Conservation (phyloP, 2,797 vertebrate genomes). For the Crypturellus tataupa region DNA sequence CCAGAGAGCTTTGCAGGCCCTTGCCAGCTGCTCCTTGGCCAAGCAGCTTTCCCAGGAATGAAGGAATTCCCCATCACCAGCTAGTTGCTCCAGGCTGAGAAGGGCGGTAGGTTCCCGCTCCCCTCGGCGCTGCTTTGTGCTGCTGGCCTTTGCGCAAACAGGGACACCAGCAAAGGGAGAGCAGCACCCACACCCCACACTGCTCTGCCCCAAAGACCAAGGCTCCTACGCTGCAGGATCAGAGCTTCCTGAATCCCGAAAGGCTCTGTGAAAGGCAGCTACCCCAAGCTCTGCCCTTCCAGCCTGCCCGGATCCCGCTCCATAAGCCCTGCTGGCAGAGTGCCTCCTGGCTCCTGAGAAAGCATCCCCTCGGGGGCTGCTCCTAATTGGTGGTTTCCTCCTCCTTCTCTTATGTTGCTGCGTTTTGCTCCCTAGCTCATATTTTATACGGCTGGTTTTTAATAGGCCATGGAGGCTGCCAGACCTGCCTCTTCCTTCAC, state of each 20-base stretch:
- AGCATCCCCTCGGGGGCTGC: conserved; percentile 24
- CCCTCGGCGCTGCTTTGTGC: neutral
- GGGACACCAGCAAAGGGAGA: neutral
- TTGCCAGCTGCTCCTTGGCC: neutral
- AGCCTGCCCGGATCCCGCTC: neutral
- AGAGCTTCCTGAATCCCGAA: neutral
- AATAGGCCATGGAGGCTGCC: conserved; percentile 26
- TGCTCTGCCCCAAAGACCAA: neutral
- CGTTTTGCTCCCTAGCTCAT: conserved; percentile 62
- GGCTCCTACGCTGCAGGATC: neutral
- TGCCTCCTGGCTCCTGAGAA: conserved; percentile 60
- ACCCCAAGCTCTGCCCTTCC: neutral
- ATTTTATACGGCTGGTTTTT: conserved; percentile 69
- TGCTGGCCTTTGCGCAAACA: neutral
- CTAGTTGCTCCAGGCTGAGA: neutral
- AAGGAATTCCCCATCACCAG: neutral
- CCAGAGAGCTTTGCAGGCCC: neutral
- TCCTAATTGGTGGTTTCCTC: conserved; percentile 76
- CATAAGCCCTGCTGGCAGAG: conserved; percentile 56
- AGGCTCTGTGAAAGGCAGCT: neutral
- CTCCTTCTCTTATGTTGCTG: conserved; percentile 22
- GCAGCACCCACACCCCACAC: neutral
- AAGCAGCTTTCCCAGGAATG: neutral
- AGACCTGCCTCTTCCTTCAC: conserved; percentile 55
- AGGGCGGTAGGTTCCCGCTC: accelerated